Percentiles rank a stretch among this genome's conserved stretches.
Conservation (phyloP, 1,140 invertebrate species). For the Bombyx mandarina region DNA sequence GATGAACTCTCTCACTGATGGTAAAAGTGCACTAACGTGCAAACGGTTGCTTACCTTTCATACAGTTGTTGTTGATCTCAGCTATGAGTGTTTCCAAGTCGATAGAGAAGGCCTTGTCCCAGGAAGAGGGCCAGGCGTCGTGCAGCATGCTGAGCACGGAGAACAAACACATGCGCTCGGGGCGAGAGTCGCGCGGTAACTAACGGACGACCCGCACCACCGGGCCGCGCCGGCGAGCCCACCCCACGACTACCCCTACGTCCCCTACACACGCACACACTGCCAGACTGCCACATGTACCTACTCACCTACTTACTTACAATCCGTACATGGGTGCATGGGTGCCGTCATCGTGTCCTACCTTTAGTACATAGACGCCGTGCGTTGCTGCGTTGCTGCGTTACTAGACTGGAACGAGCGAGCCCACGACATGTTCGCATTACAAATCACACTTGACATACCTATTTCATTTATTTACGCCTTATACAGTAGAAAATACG, state of each 20-base stretch:
- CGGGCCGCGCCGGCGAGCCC: conserved; percentile 11
- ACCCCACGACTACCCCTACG: conserved; percentile 4
- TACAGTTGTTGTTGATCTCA: conserved; percentile 50
- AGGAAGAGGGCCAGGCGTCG: conserved; percentile 40
- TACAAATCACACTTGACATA: background rate
- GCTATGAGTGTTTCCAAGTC: conserved; percentile 48
- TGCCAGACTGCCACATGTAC: conserved; percentile 3
- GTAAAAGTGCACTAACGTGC: conserved; percentile 6
- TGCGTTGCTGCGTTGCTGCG: background rate
- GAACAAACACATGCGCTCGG: conserved; percentile 17
- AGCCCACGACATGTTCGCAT: background rate
- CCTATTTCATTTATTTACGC: background rate
- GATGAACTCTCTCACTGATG: too few species aligned
- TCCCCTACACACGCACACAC: conserved; percentile 1
- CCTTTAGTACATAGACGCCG: too few species aligned
- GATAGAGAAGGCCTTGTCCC: conserved; percentile 30
- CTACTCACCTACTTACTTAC: conserved; percentile 3
- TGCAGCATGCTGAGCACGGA: conserved; percentile 32
- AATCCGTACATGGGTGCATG: too few species aligned
- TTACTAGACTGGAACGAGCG: background rate
- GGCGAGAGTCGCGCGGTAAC: conserved; percentile 19
- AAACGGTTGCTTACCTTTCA: conserved; percentile 27
- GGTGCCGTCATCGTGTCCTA: too few species aligned
- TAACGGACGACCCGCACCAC: conserved; percentile 14
- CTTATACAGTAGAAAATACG: background rate